These are phyloP conservation scores for Nephila pilipes DNA, from an alignment of 1,140 invertebrate species.

Conservation along the genomic window DNA sequence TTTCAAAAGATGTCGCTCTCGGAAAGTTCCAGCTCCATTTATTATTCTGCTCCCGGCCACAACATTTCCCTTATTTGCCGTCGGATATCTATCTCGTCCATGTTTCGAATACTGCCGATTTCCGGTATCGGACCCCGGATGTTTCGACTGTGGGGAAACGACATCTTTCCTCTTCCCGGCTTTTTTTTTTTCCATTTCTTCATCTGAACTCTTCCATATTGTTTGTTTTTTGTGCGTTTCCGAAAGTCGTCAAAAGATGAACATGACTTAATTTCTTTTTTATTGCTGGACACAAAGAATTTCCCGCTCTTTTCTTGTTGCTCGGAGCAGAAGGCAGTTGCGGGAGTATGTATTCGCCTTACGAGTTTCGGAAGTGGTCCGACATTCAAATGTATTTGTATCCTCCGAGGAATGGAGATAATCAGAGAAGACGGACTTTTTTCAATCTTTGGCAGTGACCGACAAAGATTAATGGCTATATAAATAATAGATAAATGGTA, in stretches of 20 bases:
- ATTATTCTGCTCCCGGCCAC: background rate
- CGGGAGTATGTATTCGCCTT: background rate
- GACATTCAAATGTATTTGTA: background rate
- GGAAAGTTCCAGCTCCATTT: background rate
- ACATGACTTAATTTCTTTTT: constrained; percentile 63
- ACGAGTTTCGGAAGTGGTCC: background rate
- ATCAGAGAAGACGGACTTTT: background rate
- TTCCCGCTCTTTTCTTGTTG: constrained; percentile 7
- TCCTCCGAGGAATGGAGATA: background rate
- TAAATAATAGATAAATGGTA: background rate
- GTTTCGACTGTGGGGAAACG: constrained; percentile 55
- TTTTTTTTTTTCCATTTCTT: background rate
- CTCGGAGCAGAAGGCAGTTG: background rate
- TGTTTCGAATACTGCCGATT: constrained; percentile 5
- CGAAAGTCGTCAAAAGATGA: constrained; percentile 54
- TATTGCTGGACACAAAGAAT: constrained; percentile 7
- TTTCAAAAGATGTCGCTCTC: background rate
- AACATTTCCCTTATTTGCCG: constrained; percentile 18
- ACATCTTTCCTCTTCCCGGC: constrained; percentile 27
- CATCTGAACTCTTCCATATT: background rate
- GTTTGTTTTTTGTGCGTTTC: constrained; percentile 49
- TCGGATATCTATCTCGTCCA: background rate
- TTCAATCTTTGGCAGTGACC: background rate
- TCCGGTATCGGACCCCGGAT: constrained; percentile 58
- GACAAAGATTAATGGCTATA: background rate